Evolutionary conservation across 2,888 invertebrate genomes (phyloP).

Genomic region (Yponomeuta malinellus): DNA sequence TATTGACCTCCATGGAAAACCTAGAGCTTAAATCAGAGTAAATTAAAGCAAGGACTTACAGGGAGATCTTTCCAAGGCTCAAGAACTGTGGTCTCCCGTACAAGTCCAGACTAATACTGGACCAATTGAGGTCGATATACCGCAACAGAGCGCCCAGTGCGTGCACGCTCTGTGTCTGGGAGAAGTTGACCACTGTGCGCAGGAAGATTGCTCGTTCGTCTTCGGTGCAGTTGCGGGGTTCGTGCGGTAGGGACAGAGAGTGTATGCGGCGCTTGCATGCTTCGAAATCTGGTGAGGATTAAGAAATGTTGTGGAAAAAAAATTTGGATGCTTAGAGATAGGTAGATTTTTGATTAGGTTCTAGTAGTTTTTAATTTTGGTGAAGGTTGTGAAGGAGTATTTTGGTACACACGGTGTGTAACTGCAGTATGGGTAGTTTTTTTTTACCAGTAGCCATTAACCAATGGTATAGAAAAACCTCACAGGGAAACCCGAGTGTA

Average conservation of each 20-base stretch:
- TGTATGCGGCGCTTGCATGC: slow-evolving; percentile 74
- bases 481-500: no score
- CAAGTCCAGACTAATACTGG: slow-evolving; percentile 63
- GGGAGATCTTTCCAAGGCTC: slow-evolving; percentile 73
- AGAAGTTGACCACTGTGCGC: slow-evolving; percentile 78
- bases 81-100: slow-evolving; percentile 67
- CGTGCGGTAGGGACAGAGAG: slow-evolving; percentile 70
- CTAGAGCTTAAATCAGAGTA: neutral
- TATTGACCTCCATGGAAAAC: no score
- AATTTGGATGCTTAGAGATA: no score
- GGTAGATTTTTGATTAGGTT: no score
- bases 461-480: no score
- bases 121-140: slow-evolving; percentile 81
- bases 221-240: slow-evolving; percentile 67
- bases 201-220: slow-evolving; percentile 76
- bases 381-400: no score
- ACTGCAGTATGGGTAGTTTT: no score
- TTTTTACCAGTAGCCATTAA: no score
- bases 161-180: slow-evolving; percentile 77
- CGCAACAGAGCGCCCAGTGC: slow-evolving; percentile 83
- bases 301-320: neutral
- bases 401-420: no score
- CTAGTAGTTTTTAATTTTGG: no score
- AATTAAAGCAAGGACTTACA: slow-evolving; percentile 65
- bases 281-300: slow-evolving; percentile 59